Evolutionary conservation across 2,113 vertebrate genomes (phyloP).

Genomic region (Stictonetta naevosa): DNA sequence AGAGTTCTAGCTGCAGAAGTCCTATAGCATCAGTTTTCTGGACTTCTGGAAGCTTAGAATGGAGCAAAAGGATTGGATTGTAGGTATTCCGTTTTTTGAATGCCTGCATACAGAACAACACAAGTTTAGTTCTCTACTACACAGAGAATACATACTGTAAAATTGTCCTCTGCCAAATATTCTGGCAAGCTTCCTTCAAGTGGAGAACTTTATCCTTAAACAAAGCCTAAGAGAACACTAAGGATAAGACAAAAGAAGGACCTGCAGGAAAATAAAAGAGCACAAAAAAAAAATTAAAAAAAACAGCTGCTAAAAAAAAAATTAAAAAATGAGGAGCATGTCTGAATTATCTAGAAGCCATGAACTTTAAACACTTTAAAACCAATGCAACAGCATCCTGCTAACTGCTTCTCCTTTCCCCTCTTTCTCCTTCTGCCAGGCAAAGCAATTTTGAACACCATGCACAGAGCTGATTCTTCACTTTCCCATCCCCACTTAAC

Average conservation of each 20-base stretch:
- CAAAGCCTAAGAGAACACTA: not conserved
- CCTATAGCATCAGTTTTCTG: not conserved
- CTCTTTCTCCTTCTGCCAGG: not conserved
- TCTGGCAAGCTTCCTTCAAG: not conserved
- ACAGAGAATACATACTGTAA: not conserved
- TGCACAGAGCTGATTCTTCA: not conserved
- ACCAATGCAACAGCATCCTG: not conserved
- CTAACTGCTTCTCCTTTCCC: not conserved
- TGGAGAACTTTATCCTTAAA: not conserved
- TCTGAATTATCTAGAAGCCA: not conserved
- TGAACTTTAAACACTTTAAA: not conserved
- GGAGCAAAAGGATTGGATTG: not conserved
- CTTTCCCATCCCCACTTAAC: not conserved
- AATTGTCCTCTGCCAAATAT: not conserved
- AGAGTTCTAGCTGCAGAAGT: not conserved
- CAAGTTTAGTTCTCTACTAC: not conserved
- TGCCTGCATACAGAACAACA: not conserved
- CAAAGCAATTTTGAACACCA: not conserved
- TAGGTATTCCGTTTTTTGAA: not conserved
- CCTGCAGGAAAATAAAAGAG: not conserved
- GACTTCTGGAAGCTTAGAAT: not conserved
- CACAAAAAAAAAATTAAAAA: not conserved
- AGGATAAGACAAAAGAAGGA: not conserved
- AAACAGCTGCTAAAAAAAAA: not conserved
- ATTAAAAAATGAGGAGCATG: not conserved